Evolutionary conservation across 2,888 invertebrate species (phyloP), one percentile per base, ranked within the genome.

Genomic region (Spialia ferax): DNA sequence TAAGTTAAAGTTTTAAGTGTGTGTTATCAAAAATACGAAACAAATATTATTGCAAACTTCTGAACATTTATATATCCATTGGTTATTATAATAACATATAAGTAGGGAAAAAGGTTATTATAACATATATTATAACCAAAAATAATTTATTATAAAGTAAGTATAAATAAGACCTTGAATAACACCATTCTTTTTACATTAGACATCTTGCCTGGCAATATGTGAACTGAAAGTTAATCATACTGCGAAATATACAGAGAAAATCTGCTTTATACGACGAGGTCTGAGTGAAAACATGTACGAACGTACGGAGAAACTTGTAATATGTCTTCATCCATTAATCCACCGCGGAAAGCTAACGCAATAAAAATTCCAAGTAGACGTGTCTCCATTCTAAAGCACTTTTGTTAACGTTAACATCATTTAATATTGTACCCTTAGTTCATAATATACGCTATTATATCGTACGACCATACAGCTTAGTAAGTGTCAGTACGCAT

Each of bases 331-430:
- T 82, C 83, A 83, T 86, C 82, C 79, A 80, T 81, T 79, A 81
- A 77, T 77, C 75, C 71, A 68, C 70, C 77, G 78, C 29, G 57
- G 57, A 60, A 80, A 78, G 78, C 74, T 76, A 76, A 76, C 78
- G 83, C 74, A 82, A 85, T 86, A 85, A 84, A 86, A 84, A 86
- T 85, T 84, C 86, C 83, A 75, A 73, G 73, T 74, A 72, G 78
- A 77, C 79, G 78, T 78, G n/a, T 10, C 8, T 32, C 32, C 32
- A 32, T 32, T 8, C 32, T 32, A 32, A 8, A 32, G 32, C 32
- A 32, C 32, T 32, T 32, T 32, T 32, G 8, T 32, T 32, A 32
- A 32, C 32, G 32, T 32, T 32, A 32, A 32, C 32, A 32, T 32
- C 32, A 32, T 32, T 32, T 32, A 32, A 32, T 32, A 45, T 32